These are phyloP conservation scores for Euplexia lucipara DNA, from an alignment of 2,888 invertebrate genomes.

Conservation along the genomic window DNA sequence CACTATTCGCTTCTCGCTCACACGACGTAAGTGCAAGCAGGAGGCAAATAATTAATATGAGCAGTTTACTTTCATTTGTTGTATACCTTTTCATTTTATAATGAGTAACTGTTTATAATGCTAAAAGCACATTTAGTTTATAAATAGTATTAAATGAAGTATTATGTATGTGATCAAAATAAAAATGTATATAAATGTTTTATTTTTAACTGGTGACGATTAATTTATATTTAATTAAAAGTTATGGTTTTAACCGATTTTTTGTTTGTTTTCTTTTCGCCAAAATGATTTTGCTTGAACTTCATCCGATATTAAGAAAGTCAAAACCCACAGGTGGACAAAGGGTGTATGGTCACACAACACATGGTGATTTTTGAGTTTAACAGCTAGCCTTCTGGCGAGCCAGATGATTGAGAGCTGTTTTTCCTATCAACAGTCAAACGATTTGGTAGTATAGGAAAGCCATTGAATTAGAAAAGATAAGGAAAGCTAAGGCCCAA, in stretches of 20 bases:
- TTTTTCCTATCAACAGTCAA: too few species aligned
- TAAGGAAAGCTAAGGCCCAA: too few species aligned
- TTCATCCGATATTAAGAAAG: too few species aligned
- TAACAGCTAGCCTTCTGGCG: too few species aligned
- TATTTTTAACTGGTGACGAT: constrained; percentile 57
- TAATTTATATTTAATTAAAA: constrained; percentile 55
- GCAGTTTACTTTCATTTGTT: constrained; percentile 5
- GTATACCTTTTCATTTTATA: constrained; percentile 19
- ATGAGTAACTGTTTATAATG: constrained; percentile 36
- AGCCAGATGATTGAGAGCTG: too few species aligned
- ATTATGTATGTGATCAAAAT: constrained; percentile 74
- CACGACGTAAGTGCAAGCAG: neutral
- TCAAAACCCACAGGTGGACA: too few species aligned
- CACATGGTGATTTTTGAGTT: too few species aligned
- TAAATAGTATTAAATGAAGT: constrained; percentile 72
- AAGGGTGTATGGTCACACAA: too few species aligned
- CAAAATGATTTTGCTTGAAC: neutral
- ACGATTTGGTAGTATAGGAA: too few species aligned
- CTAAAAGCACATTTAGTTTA: constrained; percentile 55
- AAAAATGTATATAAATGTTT: constrained; percentile 60
- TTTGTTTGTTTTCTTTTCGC: constrained; percentile 4
- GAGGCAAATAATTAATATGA: neutral
- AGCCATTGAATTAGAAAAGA: too few species aligned
- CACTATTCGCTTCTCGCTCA: constrained; percentile 11
- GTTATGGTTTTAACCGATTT: constrained; percentile 43